Evolutionary conservation across 2,113 vertebrate genomes (phyloP), one percentile per base, ranked within the genome.

Genomic region (Tragelaphus scriptus): DNA sequence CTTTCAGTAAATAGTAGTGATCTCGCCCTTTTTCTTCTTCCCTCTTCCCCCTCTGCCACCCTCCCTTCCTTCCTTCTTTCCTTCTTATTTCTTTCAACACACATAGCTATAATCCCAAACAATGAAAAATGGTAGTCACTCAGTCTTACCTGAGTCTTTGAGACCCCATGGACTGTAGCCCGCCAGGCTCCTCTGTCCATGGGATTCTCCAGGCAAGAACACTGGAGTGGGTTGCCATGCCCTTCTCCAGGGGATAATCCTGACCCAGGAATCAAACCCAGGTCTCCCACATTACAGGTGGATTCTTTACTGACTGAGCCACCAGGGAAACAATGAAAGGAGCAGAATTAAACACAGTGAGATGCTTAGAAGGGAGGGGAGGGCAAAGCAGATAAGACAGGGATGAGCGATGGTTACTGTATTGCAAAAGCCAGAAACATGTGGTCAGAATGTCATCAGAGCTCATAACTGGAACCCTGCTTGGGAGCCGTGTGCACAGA

Each of bases 401-500:
- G 49, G 49, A 12, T 19, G 58, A 14, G 5, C 0, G 0, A 10
- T 15, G 15, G 51, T 71, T 10, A 16, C 19, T 10, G n/a, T 30
- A 12, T 10, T 21, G 25, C 53, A 36, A 25, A 40, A 12, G 32
- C 32, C n/a, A 68, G 16, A 80, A 55, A 65, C 5, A 25, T 16
- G 21, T 25, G 1, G 36, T 32, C 47, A 47, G 47, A 9, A 63
- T 25, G 6, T 16, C 32, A 3, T 28, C 30, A 40, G 10, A 1
- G 14, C 8, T 36, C 19, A 26, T 15, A 13, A 28, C 1, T 14
- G 36, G 65, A 58, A 56, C 30, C 2, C 32, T 16, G 40, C 44
- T 28, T 2, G 9, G 40, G 84, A 63, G 16, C 55, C 1, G 12
- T 6, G 3, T 15, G 1, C 1, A 4, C 14, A 32, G 30, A 58